Conservation (phyloP, 2,797 vertebrate genomes). For the Lepidocolaptes lacrymiger region DNA sequence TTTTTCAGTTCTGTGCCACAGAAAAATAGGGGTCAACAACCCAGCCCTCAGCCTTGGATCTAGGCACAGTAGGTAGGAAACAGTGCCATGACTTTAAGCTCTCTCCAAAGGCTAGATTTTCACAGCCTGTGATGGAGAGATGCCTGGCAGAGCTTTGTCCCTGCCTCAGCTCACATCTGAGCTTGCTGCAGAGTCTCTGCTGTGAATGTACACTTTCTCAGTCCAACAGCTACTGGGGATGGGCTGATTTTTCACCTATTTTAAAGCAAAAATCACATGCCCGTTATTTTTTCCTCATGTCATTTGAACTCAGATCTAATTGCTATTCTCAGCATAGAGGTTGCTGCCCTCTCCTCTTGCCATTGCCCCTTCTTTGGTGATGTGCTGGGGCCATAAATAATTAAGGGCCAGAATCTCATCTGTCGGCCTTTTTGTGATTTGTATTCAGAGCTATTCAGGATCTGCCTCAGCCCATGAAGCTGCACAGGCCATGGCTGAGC, state of each 20-base stretch:
- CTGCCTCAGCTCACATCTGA: neutral
- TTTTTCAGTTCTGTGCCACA: neutral
- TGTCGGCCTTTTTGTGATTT: neutral
- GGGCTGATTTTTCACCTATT: neutral
- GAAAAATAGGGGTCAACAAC: neutral
- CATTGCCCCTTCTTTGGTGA: neutral
- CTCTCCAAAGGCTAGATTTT: neutral
- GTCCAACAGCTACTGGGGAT: fast-evolving
- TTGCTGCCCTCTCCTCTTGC: neutral
- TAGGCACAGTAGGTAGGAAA: neutral
- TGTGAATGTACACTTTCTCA: fast-evolving
- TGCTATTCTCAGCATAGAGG: neutral
- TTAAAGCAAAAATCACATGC: neutral
- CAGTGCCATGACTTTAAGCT: neutral
- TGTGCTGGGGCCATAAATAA: neutral
- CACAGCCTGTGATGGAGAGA: neutral
- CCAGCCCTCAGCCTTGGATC: neutral
- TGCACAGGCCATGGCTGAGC: neutral
- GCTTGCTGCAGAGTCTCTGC: neutral
- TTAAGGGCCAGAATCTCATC: neutral
- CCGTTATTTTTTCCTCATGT: neutral
- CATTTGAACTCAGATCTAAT: neutral
- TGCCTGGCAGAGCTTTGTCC: neutral
- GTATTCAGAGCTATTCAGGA: neutral
- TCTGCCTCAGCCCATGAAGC: neutral